A percentile compares a stretch with the other conserved stretches of the same genome.
phyloP scores from a whole-genome alignment of 2,797 vertebrate species.

The Gambusia yucatana region DNA sequence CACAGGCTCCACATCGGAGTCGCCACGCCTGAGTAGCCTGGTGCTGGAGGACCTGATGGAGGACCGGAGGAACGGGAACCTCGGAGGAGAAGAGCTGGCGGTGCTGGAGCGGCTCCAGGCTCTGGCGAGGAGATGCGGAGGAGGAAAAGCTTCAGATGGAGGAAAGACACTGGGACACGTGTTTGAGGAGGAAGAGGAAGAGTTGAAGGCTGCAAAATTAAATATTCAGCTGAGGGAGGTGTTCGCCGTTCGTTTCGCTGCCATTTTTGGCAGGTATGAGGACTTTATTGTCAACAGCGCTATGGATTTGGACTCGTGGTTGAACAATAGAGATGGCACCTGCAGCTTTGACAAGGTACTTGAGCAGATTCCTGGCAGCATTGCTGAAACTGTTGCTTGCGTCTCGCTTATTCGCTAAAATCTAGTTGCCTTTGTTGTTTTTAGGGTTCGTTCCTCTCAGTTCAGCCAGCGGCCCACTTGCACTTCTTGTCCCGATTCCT shows the following conservation, averaged over 20 bases:
- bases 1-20: slow-evolving; percentile 65
- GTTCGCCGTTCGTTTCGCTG: slow-evolving; percentile 91
- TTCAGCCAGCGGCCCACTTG: slow-evolving; percentile 91
- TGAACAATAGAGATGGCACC: slow-evolving; percentile 94
- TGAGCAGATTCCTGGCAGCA: slow-evolving; percentile 23
- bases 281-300: slow-evolving; percentile 94
- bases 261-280: slow-evolving; percentile 95
- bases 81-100: slow-evolving; percentile 86
- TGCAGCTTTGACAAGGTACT: slow-evolving; percentile 97
- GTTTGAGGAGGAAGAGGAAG: slow-evolving; percentile 77
- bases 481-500: slow-evolving; percentile 97
- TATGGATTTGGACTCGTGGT: slow-evolving; percentile 93
- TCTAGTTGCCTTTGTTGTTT: slow-evolving; percentile 11
- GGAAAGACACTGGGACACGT: slow-evolving; percentile 57
- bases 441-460: slow-evolving; percentile 96
- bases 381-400: neutral
- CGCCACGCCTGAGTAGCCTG: slow-evolving; percentile 76
- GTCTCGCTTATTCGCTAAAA: neutral
- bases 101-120: slow-evolving; percentile 92
- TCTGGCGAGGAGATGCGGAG: slow-evolving; percentile 84
- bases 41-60: slow-evolving; percentile 91
- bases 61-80: slow-evolving; percentile 93
- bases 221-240: slow-evolving; percentile 95
- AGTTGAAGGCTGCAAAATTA: slow-evolving; percentile 88
- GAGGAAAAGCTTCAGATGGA: slow-evolving; percentile 51